Conservation (phyloP, 2,113 vertebrate genomes). For the Cisticola juncidis region DNA sequence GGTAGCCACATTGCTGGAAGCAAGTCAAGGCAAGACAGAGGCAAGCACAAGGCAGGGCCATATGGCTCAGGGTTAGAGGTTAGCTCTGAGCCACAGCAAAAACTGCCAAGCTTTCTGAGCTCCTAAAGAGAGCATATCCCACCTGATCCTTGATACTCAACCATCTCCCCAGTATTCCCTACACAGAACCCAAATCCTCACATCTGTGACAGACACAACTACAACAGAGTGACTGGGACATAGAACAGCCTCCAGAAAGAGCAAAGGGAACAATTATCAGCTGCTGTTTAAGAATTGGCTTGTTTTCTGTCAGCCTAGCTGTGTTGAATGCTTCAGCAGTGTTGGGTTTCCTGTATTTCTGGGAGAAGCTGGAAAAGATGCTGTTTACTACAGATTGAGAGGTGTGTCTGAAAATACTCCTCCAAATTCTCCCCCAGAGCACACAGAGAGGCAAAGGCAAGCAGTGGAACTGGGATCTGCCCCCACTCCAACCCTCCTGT, state of each 20-base stretch:
- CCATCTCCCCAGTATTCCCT: not conserved
- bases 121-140: not conserved
- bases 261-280: not conserved
- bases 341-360: not conserved
- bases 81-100: not conserved
- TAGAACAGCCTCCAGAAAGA: not conserved
- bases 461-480: not conserved
- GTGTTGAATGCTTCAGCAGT: not conserved
- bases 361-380: not conserved
- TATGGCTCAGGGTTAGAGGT: conserved; percentile 10
- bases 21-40: not conserved
- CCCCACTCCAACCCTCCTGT: not conserved
- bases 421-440: not conserved
- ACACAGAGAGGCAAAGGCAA: not conserved
- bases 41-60: not conserved
- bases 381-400: not conserved
- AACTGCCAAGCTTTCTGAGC: not conserved
- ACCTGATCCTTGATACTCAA: not conserved
- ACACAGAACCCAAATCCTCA: not conserved
- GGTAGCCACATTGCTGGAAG: conserved; percentile 14
- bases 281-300: not conserved
- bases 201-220: not conserved
- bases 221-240: not conserved
- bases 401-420: not conserved
- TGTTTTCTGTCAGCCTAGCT: not conserved